A percentile compares a stretch with the other conserved stretches of the same genome.
These are phyloP conservation scores for Cavia porcellus DNA, from an alignment of 2,113 vertebrate genomes.

Conservation along the genomic window DNA sequence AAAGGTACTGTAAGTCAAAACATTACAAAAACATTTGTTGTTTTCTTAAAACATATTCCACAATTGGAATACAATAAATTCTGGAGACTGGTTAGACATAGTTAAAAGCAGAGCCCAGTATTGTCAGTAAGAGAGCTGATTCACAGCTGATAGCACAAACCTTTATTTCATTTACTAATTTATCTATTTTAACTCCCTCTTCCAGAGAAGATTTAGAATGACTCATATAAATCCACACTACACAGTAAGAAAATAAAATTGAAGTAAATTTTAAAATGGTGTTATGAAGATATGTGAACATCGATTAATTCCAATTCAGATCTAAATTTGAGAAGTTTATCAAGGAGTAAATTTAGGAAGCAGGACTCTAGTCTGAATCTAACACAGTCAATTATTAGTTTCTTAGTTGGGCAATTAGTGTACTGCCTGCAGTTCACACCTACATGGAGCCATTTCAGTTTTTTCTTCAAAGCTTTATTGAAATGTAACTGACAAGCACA, in stretches of 20 bases:
- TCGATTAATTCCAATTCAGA: neutral
- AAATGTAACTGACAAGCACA: neutral
- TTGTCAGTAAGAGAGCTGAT: neutral
- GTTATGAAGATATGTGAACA: neutral
- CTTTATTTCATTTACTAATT: neutral
- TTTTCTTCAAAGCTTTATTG: neutral
- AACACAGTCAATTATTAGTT: neutral
- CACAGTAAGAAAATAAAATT: neutral
- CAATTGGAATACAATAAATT: neutral
- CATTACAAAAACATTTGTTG: neutral
- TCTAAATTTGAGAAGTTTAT: neutral
- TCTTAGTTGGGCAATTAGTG: neutral
- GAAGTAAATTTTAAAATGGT: neutral
- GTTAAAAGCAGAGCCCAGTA: neutral
- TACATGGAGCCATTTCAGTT: neutral
- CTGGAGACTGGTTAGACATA: neutral
- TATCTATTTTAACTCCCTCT: neutral
- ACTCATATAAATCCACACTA: neutral
- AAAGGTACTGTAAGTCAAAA: neutral
- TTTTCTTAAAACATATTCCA: conserved; percentile 3
- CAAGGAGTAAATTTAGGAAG: neutral
- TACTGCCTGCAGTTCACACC: fast-evolving
- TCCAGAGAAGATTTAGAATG: conserved; percentile 6
- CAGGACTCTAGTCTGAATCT: neutral
- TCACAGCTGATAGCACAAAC: neutral